Base-by-base conservation (phyloP, 2,113 vertebrate species). In the Brachirus orientalis region DNA sequence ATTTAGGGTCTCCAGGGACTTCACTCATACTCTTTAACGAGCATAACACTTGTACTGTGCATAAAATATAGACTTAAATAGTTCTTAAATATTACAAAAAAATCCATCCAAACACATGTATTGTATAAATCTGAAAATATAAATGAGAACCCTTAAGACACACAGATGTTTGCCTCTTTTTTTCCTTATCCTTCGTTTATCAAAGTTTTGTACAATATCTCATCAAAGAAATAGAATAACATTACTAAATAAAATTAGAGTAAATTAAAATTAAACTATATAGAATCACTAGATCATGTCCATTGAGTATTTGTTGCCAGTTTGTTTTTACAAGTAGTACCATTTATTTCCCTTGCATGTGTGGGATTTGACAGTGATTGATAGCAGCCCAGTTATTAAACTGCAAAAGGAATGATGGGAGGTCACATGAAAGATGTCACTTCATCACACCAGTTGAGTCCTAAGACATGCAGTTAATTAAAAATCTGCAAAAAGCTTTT, bases 1-100 rank as follows among this genome's bases (percentile, higher is more conserved):
- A 92, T 96, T 95, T 94, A 91, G 91, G 91, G 94, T 95, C 95
- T 95, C 95, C 65, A 78, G 94, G 95, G 96, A 94, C 95, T 92
- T 92, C 4, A 94, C 94, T 94, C 93, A 89, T 94, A 94, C 94
- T 94, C 93, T 95, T 95, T 92, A 96, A 94, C 92, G 86, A 93
- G 92, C 92, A 82, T 92, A 85, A 83, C 89, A 91, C 90, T 93
- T 91, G 76, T 89, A 76, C 82, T 89, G 92, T 94, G 90, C 92
- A 94, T 94, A 93, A 94, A 94, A 92, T 93, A 92, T 89, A 93
- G 80, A 90, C 88, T 92, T 92, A 93, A 93, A 93, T 93, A 91
- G 84, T 91, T 90, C 77, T 93, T 93, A 93, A 93, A 93, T 92
- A 93, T 88, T 87, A 92, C 79, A 93, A 91, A 54, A n/a, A 93